These are phyloP conservation scores for Dermatemys mawii DNA, from an alignment of 2,113 vertebrate genomes.

Conservation along the genomic window DNA sequence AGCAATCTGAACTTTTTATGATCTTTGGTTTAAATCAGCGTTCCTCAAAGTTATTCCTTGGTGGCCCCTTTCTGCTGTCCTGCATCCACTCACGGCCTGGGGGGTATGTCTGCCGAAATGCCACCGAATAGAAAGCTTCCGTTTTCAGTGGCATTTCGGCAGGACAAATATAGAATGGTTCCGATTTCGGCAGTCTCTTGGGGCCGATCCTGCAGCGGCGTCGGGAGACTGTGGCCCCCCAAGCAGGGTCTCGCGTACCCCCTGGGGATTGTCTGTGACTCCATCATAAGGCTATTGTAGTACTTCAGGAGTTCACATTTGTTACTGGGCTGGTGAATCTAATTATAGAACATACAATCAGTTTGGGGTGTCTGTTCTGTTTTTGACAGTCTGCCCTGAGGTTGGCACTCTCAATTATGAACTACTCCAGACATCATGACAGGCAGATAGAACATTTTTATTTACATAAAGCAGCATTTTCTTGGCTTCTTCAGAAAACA, in stretches of 20 bases:
- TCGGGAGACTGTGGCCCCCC: too few relatives aligned
- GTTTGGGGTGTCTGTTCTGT: not conserved
- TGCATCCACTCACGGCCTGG: too few relatives aligned
- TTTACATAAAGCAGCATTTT: not conserved
- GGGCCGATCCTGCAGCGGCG: too few relatives aligned
- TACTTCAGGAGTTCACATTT: not conserved
- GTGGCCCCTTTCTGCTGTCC: too few relatives aligned
- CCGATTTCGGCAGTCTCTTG: too few relatives aligned
- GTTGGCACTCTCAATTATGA: not conserved
- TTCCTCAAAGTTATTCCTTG: too few relatives aligned
- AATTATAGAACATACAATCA: not conserved
- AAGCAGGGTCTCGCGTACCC: too few relatives aligned
- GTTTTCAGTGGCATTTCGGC: too few relatives aligned
- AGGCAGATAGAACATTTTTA: not conserved
- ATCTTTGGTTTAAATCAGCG: too few relatives aligned
- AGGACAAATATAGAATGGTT: too few relatives aligned
- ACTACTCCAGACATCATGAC: not conserved
- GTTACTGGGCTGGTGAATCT: not conserved
- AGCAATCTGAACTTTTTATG: not conserved
- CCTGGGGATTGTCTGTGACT: not conserved
- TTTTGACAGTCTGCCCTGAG: not conserved
- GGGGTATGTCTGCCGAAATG: too few relatives aligned
- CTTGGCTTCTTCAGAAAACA: not conserved
- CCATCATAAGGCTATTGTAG: not conserved
- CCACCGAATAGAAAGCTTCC: too few relatives aligned